Evolutionary conservation across 1,140 invertebrate species (phyloP).

Genomic region (Eupristina koningsbergeri): DNA sequence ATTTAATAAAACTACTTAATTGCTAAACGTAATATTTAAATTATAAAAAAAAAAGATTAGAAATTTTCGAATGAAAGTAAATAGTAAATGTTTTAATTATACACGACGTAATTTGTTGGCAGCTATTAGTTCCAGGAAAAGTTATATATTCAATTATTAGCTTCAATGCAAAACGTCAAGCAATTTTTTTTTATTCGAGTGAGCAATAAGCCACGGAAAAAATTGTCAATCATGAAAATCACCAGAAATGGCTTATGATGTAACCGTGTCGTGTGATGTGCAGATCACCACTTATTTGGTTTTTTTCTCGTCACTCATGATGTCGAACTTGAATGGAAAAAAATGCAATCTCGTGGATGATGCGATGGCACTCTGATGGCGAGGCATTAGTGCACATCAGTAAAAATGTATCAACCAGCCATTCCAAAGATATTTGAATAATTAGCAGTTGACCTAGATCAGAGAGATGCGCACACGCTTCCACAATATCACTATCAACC

Average conservation of each 20-base stretch:
- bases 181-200: not conserved
- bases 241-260: not conserved
- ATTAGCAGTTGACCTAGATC: constrained; percentile 43
- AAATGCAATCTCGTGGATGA: too few relatives aligned
- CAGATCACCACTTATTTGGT: not conserved
- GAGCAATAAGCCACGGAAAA: not conserved
- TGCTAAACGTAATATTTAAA: too few relatives aligned
- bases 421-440: constrained; percentile 13
- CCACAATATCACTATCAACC: not conserved
- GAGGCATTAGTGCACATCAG: not conserved
- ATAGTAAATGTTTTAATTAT: too few relatives aligned
- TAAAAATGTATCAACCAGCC: not conserved
- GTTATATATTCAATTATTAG: too few relatives aligned
- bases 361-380: too few relatives aligned
- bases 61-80: too few relatives aligned
- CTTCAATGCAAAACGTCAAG: not conserved
- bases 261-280: not conserved
- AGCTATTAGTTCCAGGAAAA: too few relatives aligned
- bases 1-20: too few relatives aligned
- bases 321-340: not conserved
- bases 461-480: not conserved
- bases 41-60: too few relatives aligned
- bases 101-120: not conserved
- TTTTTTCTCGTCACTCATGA: not conserved
- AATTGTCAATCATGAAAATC: not conserved